These are phyloP conservation scores for Reticulitermes lucifugus DNA, from an alignment of 2,888 invertebrate species.

Conservation along the genomic window DNA sequence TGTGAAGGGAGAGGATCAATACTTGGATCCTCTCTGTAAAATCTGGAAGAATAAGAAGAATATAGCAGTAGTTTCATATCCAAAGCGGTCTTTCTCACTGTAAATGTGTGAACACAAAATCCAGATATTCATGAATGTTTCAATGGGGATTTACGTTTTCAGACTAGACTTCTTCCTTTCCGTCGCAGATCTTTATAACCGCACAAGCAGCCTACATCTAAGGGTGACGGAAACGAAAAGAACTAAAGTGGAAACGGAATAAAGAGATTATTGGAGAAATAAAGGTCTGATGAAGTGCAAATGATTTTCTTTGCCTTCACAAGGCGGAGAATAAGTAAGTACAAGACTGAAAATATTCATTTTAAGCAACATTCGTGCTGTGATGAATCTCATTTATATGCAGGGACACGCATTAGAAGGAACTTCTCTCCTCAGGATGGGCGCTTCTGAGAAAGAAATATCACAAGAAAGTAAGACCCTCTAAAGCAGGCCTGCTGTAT, in stretches of 20 bases:
- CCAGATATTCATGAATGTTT: constrained; percentile 30
- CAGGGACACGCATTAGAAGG: background rate
- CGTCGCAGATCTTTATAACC: background rate
- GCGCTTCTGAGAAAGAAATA: too few species aligned
- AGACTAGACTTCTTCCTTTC: background rate
- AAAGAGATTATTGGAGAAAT: constrained; percentile 6
- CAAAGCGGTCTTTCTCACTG: background rate
- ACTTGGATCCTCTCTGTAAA: background rate
- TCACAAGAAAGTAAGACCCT: too few species aligned
- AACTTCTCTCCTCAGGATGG: too few species aligned
- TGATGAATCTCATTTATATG: background rate
- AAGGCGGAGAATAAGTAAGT: too few species aligned
- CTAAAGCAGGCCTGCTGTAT: too few species aligned
- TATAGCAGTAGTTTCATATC: background rate
- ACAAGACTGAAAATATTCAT: too few species aligned
- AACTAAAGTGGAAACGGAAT: background rate
- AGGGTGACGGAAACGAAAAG: too few species aligned
- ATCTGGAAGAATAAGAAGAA: background rate
- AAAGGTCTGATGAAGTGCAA: background rate
- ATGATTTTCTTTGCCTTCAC: background rate
- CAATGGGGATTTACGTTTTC: background rate
- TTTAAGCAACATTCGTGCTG: background rate
- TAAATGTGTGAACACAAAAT: constrained; percentile 11
- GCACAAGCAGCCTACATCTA: background rate
- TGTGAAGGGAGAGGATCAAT: constrained; percentile 3